Conservation (phyloP, 2,113 vertebrate species). For the Dasyurus viverrinus region DNA sequence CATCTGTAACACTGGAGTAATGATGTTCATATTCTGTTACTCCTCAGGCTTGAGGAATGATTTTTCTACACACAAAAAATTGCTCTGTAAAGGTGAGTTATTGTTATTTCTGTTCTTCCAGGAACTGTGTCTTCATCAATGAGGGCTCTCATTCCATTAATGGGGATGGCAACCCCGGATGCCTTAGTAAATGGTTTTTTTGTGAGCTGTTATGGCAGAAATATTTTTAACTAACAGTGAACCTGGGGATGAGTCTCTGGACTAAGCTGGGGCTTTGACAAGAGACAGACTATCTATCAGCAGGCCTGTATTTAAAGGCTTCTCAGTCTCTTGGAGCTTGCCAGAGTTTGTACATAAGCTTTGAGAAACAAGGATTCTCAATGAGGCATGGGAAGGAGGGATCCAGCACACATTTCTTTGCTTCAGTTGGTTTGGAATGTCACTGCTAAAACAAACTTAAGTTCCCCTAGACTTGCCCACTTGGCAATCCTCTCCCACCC, state of each 20-base stretch:
- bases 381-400: neutral
- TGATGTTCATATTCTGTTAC: neutral
- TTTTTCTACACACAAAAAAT: neutral
- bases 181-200: neutral
- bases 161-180: neutral
- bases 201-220: neutral
- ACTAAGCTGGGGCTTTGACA: neutral
- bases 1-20: neutral
- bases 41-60: neutral
- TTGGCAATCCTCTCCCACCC: neutral
- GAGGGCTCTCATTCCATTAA: neutral
- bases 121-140: neutral
- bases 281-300: neutral
- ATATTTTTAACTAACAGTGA: neutral
- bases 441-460: neutral
- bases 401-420: neutral
- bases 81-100: neutral
- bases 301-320: neutral
- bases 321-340: neutral
- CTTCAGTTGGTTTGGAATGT: neutral
- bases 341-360: neutral
- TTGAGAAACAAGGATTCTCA: neutral
- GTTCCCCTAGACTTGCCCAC: neutral
- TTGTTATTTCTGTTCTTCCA: neutral
- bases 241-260: neutral